Conservation (phyloP, 2,888 invertebrate genomes). For the Tinea pellionella region DNA sequence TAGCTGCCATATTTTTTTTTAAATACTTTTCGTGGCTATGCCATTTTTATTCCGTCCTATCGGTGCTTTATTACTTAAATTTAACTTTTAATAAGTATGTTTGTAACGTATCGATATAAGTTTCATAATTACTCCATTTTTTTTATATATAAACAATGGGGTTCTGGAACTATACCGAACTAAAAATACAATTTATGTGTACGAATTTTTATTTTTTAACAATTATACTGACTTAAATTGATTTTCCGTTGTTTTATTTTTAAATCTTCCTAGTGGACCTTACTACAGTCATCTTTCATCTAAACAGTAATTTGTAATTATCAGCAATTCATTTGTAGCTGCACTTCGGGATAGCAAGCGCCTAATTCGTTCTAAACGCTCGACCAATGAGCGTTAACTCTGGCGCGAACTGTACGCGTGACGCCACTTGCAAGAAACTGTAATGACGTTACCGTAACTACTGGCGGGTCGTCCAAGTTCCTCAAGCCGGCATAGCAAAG, state of each 20-base stretch:
- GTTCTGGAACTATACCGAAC: conserved; percentile 64
- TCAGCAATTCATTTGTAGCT: too few relatives aligned
- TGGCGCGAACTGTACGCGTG: too few relatives aligned
- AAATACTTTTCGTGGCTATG: conserved; percentile 28
- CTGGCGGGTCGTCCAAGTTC: too few relatives aligned
- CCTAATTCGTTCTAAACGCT: too few relatives aligned
- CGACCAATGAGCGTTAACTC: too few relatives aligned
- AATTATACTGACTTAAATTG: conserved; percentile 53
- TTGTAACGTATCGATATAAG: conserved; percentile 35
- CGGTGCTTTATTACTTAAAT: conserved; percentile 61
- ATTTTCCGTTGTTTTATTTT: conserved; percentile 18
- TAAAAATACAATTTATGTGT: conserved; percentile 31
- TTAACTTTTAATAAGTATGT: conserved; percentile 13
- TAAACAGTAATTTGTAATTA: too few relatives aligned
- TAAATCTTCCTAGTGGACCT: background rate
- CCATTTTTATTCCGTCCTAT: conserved; percentile 42
- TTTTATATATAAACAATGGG: conserved; percentile 45
- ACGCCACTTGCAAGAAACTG: too few relatives aligned
- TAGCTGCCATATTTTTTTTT: conserved; percentile 55
- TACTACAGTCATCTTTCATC: too few relatives aligned
- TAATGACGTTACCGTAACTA: too few relatives aligned
- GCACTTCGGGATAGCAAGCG: too few relatives aligned
- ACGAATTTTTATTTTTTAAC: conserved; percentile 53
- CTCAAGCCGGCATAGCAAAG: too few relatives aligned
- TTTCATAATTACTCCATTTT: conserved; percentile 63